These are phyloP conservation scores for Melitaea athalia DNA, from an alignment of 2,888 invertebrate genomes.

Conservation along the genomic window DNA sequence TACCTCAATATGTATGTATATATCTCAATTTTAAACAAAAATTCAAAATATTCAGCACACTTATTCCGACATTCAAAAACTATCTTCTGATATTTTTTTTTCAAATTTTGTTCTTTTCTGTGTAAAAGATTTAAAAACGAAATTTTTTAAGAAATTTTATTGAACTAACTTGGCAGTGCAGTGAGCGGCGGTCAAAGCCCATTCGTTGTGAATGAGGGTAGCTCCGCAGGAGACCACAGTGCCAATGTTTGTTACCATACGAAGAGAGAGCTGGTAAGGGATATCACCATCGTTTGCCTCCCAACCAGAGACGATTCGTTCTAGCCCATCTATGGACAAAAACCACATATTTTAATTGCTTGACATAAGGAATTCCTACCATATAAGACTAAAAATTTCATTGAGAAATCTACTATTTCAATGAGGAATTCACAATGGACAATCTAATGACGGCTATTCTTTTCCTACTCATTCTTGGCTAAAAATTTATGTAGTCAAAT, in stretches of 20 bases:
- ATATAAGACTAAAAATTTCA: neutral
- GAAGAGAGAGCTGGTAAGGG: constrained; percentile 62
- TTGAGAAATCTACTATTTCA: neutral
- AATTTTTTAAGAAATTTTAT: too few relatives aligned
- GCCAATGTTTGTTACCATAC: constrained; percentile 55
- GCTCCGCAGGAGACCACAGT: constrained; percentile 59
- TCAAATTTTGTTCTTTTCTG: too few relatives aligned
- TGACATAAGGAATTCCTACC: neutral
- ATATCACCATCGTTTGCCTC: constrained; percentile 59
- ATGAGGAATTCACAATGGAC: neutral
- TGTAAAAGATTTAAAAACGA: too few relatives aligned
- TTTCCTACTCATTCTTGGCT: too few relatives aligned
- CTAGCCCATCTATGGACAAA: neutral
- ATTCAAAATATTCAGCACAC: too few relatives aligned
- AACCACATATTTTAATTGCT: neutral
- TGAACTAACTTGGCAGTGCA: constrained; percentile 54
- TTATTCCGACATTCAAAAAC: too few relatives aligned
- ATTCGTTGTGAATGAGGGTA: constrained; percentile 47
- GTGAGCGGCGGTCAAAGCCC: constrained; percentile 52
- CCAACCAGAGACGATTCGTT: constrained; percentile 65
- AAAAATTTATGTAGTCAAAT: too few relatives aligned
- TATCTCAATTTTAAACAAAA: too few relatives aligned
- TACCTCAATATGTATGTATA: too few relatives aligned
- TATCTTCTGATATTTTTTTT: too few relatives aligned
- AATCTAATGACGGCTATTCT: too few relatives aligned